A percentile compares a stretch with the other conserved stretches of the same genome.
These are phyloP conservation scores for Cyanocitta stelleri DNA, from an alignment of 2,113 vertebrate species.

Conservation along the genomic window DNA sequence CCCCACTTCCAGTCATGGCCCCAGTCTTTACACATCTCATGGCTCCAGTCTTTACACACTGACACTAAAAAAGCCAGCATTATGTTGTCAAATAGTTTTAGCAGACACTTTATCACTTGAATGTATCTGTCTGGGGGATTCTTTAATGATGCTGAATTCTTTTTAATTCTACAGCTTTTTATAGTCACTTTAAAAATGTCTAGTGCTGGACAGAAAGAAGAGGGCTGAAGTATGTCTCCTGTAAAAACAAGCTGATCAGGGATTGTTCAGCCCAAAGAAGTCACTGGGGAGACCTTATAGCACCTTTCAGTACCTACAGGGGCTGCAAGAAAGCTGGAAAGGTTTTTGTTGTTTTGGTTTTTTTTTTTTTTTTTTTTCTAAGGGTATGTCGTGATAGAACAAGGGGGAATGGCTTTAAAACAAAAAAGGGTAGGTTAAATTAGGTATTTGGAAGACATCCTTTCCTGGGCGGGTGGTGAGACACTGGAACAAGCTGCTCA, in stretches of 20 bases:
- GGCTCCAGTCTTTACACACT: background rate
- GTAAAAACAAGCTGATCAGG: background rate
- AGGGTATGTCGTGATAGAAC: background rate
- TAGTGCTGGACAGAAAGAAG: background rate
- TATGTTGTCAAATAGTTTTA: conserved; percentile 17
- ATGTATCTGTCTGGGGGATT: background rate
- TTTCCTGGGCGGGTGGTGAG: background rate
- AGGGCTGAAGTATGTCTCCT: background rate
- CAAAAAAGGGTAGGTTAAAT: background rate
- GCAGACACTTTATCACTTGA: background rate
- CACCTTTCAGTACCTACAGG: background rate
- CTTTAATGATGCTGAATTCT: background rate
- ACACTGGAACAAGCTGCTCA: background rate
- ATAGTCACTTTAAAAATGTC: background rate
- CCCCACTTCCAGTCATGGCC: background rate
- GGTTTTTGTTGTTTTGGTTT: no score
- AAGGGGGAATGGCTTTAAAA: background rate
- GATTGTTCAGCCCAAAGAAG: background rate
- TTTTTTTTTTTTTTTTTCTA: background rate
- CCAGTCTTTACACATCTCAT: background rate
- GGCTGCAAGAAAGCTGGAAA: background rate
- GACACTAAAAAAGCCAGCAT: background rate
- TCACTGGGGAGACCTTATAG: background rate
- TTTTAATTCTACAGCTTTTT: background rate
- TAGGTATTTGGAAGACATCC: background rate